Percentiles rank a stretch among this genome's conserved stretches.
Conservation (phyloP, 2,797 vertebrate genomes). For the Poeciliopsis infans region DNA sequence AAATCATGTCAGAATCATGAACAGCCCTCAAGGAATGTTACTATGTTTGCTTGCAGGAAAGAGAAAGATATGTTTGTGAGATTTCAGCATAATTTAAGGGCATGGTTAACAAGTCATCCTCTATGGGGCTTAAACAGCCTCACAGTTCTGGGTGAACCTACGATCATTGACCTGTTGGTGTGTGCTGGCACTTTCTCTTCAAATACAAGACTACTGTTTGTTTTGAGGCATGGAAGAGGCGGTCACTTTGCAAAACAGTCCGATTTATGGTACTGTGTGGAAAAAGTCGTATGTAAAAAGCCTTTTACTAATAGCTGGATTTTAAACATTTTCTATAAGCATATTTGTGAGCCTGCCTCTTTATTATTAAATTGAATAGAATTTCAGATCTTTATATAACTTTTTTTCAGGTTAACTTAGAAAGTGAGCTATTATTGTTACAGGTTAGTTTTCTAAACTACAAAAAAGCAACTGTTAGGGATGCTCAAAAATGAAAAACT, state of each 20-base stretch:
- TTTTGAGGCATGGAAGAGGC: slow-evolving; percentile 58
- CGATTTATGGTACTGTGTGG: slow-evolving; percentile 4
- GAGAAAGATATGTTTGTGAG: slow-evolving; percentile 60
- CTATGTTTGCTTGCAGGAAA: slow-evolving; percentile 38
- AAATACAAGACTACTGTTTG: slow-evolving; percentile 82
- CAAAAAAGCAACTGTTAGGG: too few species aligned
- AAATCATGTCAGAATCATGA: slow-evolving; percentile 17
- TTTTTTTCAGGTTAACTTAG: too few species aligned
- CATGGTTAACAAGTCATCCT: slow-evolving; percentile 61
- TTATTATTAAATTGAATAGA: too few species aligned
- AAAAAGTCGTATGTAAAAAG: slow-evolving; percentile 18
- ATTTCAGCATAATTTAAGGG: slow-evolving; percentile 37
- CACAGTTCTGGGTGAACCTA: slow-evolving; percentile 65
- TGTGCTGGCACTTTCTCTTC: slow-evolving; percentile 83
- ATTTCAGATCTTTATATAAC: too few species aligned
- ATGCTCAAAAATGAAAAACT: too few species aligned
- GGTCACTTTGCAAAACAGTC: slow-evolving; percentile 34
- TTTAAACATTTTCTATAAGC: too few species aligned
- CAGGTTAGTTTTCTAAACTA: too few species aligned
- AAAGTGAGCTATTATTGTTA: too few species aligned
- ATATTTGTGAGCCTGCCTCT: too few species aligned
- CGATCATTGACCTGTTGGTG: slow-evolving; percentile 81
- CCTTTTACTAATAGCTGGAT: not conserved
- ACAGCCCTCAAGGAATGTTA: slow-evolving; percentile 29
- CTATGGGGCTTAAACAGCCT: slow-evolving; percentile 64